Base-by-base conservation (phyloP, 1,140 invertebrate genomes). In the Micrasema minimum region DNA sequence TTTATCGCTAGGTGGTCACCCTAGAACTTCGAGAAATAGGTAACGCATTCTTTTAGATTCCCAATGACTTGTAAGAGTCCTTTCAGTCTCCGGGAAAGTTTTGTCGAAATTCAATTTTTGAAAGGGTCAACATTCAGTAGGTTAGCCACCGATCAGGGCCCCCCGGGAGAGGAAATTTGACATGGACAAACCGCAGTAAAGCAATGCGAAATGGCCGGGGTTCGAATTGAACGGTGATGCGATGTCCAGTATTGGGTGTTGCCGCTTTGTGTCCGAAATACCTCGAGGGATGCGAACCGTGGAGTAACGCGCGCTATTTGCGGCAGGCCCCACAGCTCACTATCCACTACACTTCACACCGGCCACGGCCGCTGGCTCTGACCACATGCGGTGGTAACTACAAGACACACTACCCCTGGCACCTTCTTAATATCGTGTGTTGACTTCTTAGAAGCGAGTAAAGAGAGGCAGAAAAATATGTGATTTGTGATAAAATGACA, bases 61-160 rank as follows among this genome's bases (percentile, higher is more conserved):
- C 26, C 2, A 31, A 31, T 31, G 26, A 31, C 26, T 31, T 31
- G 3, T 31, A 31, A 31, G 26, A 31, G 26, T 18, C 50, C 23
- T 26, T 53, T 53, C 9, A 22, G 50, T 48, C 46, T 16, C 3
- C 22, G 20, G 20, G 2, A 38, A 20, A 59, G 55, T 41, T 59
- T 55, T 55, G 12, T 22, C 55, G 11, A 59, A 41, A 59, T 59
- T 41, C 37, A 59, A 59, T 59, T 59, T n/a, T 38, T 22, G 35
- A 59, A 59, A 59, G 55, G 55, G 55, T 41, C 35, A 59, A 59
- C 55, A 59, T 59, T 59, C 55, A 41, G 11, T 26, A 26, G 55
- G 55, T 59, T 35, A 11, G 23, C 50, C 23, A 14, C 6, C 50
- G n/a, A 53, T 53, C 50, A 10, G 46, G 14, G 26, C 26, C 26